Base-by-base conservation (phyloP, 2,113 vertebrate species). In the Alosa alosa region DNA sequence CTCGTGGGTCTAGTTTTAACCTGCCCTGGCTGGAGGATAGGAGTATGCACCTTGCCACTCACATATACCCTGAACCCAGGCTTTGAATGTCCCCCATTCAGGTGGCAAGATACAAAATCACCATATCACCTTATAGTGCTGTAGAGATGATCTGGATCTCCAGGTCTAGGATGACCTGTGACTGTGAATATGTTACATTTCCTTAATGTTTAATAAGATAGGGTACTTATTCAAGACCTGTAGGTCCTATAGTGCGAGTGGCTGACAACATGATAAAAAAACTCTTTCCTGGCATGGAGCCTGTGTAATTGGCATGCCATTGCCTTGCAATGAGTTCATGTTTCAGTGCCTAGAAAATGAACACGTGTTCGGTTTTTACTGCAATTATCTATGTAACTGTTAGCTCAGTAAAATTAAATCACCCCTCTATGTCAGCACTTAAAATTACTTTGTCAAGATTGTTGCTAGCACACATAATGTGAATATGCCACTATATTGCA, bases 1-100 rank as follows among this genome's bases (percentile, higher is more conserved):
- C 41, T 83, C 13, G 75, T 64, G 46, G n/a, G 44, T 36, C 82
- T 75, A 81, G 55, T 81, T 84, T 57, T 81, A 81, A 84, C 81
- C 57, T 50, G 78, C 60, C 64, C 25, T 9, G 10, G n/a, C 36
- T 78, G 72, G 11, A 17, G 11, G 31, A 15, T 75, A 31, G 25
- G 13, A 39, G 31, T 5, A 78, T 78, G 72, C 17, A 78, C 72
- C 25, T 55, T 55, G 18, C 52, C 18, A 22, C 20, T 60, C 18
- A 22, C 18, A 7, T 60, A 20, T 22, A 22, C 55, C 55, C 6
- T 22, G 6, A 60, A 60, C 31, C 36, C 13, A 39, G 72, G 9
- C 31, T 15, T 11, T 11, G 10, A 8, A 17, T 78, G 31, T 17
- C 11, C n/a, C 11, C 3, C 7, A 36, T 78, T 78, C 31, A 78